Percentiles rank a stretch among this genome's conserved stretches.
These are phyloP conservation scores for Rhadina sibilatrix DNA, from an alignment of 2,113 vertebrate genomes.

Conservation along the genomic window DNA sequence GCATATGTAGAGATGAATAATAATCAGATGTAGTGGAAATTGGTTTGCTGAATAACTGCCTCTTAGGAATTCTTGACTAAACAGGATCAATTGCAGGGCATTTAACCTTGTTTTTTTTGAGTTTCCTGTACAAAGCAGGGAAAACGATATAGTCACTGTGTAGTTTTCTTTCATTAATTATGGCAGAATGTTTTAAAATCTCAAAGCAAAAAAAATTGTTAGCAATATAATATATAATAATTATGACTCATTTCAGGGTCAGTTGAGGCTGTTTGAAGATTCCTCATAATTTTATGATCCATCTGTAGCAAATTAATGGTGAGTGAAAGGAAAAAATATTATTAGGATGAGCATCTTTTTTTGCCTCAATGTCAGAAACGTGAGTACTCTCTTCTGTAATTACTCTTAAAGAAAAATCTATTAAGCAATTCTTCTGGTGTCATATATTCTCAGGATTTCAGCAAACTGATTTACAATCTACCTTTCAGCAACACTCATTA, in stretches of 20 bases:
- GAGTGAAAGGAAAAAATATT: neutral
- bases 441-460: neutral
- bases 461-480: neutral
- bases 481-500: neutral
- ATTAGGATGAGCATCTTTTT: neutral
- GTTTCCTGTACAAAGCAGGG: neutral
- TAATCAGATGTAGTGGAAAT: neutral
- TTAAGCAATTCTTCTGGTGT: neutral
- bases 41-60: neutral
- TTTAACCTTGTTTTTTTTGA: neutral
- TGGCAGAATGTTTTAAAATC: neutral
- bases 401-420: neutral
- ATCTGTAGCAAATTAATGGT: neutral
- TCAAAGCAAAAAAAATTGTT: neutral
- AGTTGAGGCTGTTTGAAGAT: neutral
- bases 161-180: neutral
- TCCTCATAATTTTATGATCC: neutral
- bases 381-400: neutral
- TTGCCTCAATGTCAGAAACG: neutral
- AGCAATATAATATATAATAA: neutral
- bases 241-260: neutral
- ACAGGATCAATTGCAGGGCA: neutral
- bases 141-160: neutral
- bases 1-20: neutral
- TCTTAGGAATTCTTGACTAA: conserved; percentile 2